Base-by-base conservation (phyloP, 1,140 invertebrate species). In the Myzus persicae region DNA sequence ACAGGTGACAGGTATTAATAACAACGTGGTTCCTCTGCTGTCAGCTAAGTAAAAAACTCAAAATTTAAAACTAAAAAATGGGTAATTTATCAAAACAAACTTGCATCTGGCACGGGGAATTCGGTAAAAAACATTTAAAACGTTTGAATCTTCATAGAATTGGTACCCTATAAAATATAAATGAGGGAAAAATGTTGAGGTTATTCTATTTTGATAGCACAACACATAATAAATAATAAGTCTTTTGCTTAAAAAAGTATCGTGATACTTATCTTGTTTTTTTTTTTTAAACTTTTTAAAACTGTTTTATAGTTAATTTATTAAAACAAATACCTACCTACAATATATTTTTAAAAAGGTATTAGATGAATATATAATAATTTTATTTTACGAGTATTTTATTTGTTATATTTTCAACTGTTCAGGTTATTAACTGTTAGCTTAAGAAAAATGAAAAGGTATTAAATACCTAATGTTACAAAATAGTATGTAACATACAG, bases 1-100 rank as follows among this genome's bases (percentile, higher is more conserved):
- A 88, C n/a, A 46, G 20, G 44, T 88, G 85, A 88, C 85, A n/a
- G 44, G 44, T 88, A 88, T 88, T 88, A 88, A 46, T 88, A 88
- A 31, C 31, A 48, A 48, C 31, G 18, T 48, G 44, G 26, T n/a
- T 46, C 36, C 48, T 48, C 44, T 36, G 7, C 46, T 46, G 44
- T 88, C 14, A 48, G 42, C 40, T 22, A 48, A 48, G n/a, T 42
- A n/a, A 48, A 88, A 88, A 88, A 67, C 44, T 40, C 31, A 48
- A 88, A 48, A 88, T 88, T 88, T n/a, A 67, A 67, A 67, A 67
- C 59, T 67, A 67, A 67, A 31, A 67, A 67, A 67, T 67, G 31
- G 31, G 20, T 48, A 88, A 88, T 88, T 88, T 88, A 88, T 48
- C 85, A 88, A 20, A 88, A 88, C n/a, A 46, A 7, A 24, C 22